Evolutionary conservation across 92 coral and sea anemone genomes (phyloP).

Genomic region (Palythoa caribaeorum): DNA sequence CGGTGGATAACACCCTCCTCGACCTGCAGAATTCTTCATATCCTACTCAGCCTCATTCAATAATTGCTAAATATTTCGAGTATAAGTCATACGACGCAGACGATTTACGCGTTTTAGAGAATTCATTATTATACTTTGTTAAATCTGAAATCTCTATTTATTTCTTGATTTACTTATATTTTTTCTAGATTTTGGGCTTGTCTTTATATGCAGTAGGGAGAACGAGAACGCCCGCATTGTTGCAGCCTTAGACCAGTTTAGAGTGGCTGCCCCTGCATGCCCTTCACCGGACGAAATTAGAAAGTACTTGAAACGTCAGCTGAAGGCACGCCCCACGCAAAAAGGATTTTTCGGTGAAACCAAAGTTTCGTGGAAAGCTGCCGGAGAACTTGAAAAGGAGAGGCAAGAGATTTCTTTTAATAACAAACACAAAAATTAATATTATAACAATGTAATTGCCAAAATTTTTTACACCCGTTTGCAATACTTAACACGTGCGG

Average conservation of each 20-base stretch:
- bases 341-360: constrained; percentile 63
- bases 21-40: too few species aligned
- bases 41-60: too few species aligned
- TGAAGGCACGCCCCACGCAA: constrained; percentile 41
- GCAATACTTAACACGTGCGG: too few species aligned
- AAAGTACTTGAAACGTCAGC: constrained; percentile 60
- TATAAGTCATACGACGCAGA: too few species aligned
- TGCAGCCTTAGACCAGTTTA: constrained; percentile 82
- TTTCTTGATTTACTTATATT: not conserved
- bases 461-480: too few species aligned
- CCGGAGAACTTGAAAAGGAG: constrained; percentile 70
- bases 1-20: too few species aligned
- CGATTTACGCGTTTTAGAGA: too few species aligned
- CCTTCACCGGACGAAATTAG: constrained; percentile 54
- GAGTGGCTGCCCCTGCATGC: constrained; percentile 75
- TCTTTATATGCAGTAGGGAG: constrained; percentile 82
- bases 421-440: too few species aligned
- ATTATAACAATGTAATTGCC: too few species aligned
- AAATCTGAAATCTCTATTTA: too few species aligned
- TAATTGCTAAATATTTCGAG: too few species aligned
- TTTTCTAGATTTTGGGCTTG: constrained; percentile 70
- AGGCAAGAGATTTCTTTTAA: constrained; percentile 39
- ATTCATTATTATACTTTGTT: too few species aligned
- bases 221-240: constrained; percentile 82
- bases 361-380: constrained; percentile 70